Evolutionary conservation across 1,140 invertebrate species (phyloP), one percentile per base, ranked within the genome.

Genomic region (Heterodera carotae): DNA sequence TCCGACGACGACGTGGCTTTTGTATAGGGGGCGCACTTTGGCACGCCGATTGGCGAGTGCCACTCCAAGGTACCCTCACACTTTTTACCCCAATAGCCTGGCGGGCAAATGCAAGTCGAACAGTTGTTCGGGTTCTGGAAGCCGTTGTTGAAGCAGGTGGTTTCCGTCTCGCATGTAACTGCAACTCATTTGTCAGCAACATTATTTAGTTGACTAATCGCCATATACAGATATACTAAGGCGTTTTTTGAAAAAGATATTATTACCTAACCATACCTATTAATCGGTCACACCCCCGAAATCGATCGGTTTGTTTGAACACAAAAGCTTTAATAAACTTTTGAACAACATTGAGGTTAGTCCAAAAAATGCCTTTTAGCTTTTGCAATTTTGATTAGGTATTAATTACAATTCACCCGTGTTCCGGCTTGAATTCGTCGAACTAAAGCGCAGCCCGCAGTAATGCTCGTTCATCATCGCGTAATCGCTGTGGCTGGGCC

Each of bases 101-200:
- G 22, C 34, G 76, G 76, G 56, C 76, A 77, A 29, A 77, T 43
- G 31, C 76, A 77, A 31, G 31, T 39, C 27, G 39, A 25, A 25
- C 76, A 77, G 31, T 77, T 76, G 33, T 34, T 78, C 15, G 53
- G 27, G 56, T 77, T 77, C 8, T 77, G 4, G 48, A 66, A 77
- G 10, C 31, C 39, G 22, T 6, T 22, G 6, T 48, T 48, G 33
- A 33, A n/a, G 39, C 33, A 27, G 5, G 33, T 56, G 3, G 76
- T 39, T 4, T 25, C 36, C 64, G 33, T 36, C 18, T 31, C 25
- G 74, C n/a, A 73, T 15, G 29, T 33, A 33, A 29, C n/a, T n/a
- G n/a, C n/a, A n/a, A 62, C 59, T 18, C 29, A n/a, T n/a, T n/a
- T n/a, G n/a, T n/a, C n/a, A n/a, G 4, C 4, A 29, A 39, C 36